A percentile compares a stretch with the other conserved stretches of the same genome.
Conservation (phyloP, 2,797 vertebrate genomes). For the Malacoctenus gilli region DNA sequence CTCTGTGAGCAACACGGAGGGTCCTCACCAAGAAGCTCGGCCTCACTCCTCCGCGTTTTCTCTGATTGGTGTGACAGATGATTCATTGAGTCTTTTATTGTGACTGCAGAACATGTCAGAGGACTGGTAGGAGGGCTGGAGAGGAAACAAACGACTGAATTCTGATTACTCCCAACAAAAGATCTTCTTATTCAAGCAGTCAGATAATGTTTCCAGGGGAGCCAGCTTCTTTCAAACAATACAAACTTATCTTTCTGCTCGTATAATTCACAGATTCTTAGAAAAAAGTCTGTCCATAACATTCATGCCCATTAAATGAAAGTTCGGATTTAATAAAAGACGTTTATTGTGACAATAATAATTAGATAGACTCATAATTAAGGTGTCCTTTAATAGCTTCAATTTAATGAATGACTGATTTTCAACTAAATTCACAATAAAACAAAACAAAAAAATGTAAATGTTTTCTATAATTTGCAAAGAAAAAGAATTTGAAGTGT, state of each 20-base stretch:
- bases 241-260: no score
- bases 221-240: no score
- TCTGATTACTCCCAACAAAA: neutral
- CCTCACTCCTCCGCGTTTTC: constrained; percentile 38
- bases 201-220: neutral
- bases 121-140: no score
- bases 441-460: neutral
- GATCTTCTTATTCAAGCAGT: neutral
- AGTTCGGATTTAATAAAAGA: no score
- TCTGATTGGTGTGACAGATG: constrained; percentile 44
- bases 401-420: neutral
- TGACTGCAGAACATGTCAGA: constrained; percentile 42
- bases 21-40: constrained; percentile 12
- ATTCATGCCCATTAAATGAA: no score
- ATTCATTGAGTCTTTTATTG: constrained; percentile 53
- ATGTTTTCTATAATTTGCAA: constrained; percentile 7
- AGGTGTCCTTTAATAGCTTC: no score
- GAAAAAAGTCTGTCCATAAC: no score
- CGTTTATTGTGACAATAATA: no score
- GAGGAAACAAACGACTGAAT: neutral
- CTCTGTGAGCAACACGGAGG: constrained; percentile 46
- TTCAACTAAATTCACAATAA: neutral
- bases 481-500: neutral
- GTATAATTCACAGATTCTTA: neutral
- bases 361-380: no score